Evolutionary conservation across 2,797 vertebrate genomes (phyloP).

Genomic region (Micropoecilia bifurca): DNA sequence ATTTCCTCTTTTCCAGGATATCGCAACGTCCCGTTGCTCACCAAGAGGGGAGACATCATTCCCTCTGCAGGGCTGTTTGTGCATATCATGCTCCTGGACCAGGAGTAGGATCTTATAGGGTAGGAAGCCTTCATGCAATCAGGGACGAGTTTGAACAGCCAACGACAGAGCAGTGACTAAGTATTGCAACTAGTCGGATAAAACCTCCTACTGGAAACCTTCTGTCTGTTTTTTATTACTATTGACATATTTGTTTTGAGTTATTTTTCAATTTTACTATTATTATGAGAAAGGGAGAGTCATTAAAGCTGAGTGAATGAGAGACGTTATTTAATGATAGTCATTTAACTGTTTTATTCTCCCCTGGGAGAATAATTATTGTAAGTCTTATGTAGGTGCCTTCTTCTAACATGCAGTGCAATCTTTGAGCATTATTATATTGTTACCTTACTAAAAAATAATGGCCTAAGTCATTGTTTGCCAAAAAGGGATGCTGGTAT

Average conservation of each 20-base stretch:
- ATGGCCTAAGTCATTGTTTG: no score
- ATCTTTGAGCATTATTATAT: constrained; percentile 7
- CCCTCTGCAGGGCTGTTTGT: constrained; percentile 91
- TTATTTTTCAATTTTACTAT: neutral
- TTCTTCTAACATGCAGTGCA: neutral
- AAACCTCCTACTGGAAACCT: neutral
- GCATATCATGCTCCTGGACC: constrained; percentile 81
- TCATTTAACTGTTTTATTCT: constrained; percentile 17
- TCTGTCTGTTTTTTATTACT: constrained; percentile 19
- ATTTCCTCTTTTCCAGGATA: constrained; percentile 84
- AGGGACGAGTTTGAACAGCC: constrained; percentile 20
- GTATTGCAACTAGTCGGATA: neutral
- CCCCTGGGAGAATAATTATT: neutral
- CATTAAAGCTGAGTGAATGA: constrained; percentile 35
- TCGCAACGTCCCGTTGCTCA: constrained; percentile 91
- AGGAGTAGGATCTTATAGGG: constrained; percentile 36
- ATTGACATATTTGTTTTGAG: constrained; percentile 14
- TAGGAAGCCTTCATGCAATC: neutral
- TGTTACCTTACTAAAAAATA: no score
- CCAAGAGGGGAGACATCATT: constrained; percentile 86
- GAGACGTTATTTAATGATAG: constrained; percentile 25
- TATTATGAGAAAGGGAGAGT: neutral
- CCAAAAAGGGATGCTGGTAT: no score
- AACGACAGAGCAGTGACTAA: constrained; percentile 15
- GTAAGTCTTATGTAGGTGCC: constrained; percentile 7